Evolutionary conservation across 2,113 vertebrate species (phyloP).

Genomic region (Petroica traversi): DNA sequence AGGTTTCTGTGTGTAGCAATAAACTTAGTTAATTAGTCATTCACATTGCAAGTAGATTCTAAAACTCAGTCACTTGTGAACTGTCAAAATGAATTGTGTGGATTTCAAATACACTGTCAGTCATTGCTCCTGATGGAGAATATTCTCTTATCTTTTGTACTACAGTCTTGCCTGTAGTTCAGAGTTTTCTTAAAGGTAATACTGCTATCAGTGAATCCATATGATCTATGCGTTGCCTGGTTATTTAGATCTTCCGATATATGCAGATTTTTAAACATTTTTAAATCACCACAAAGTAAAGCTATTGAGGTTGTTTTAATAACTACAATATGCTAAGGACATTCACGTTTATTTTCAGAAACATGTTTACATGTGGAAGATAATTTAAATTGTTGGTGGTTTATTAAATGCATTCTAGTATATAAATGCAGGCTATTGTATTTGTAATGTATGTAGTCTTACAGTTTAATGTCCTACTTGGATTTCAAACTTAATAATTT

Average conservation of each 20-base stretch:
- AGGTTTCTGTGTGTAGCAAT: background rate
- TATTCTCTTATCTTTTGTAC: conserved; percentile 1
- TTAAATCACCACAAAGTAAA: background rate
- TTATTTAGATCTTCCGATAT: background rate
- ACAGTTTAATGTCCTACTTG: background rate
- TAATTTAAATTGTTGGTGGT: background rate
- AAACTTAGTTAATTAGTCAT: conserved; percentile 11
- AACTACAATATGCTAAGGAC: background rate
- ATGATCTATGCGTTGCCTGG: background rate
- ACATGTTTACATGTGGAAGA: background rate
- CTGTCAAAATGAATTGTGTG: conserved; percentile 31
- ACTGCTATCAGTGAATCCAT: background rate
- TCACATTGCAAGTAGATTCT: background rate
- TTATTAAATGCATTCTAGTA: background rate
- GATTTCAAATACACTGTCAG: conserved; percentile 39
- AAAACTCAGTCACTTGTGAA: background rate
- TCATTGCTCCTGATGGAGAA: background rate
- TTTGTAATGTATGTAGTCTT: background rate
- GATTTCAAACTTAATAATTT: background rate
- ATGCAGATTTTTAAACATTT: background rate
- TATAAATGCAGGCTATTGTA: background rate
- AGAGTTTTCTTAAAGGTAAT: background rate
- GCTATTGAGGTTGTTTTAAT: background rate
- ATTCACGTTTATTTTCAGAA: background rate
- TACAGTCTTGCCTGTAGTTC: background rate